Evolutionary conservation across 2,113 vertebrate species (phyloP).

Genomic region (Gambusia holbrooki): DNA sequence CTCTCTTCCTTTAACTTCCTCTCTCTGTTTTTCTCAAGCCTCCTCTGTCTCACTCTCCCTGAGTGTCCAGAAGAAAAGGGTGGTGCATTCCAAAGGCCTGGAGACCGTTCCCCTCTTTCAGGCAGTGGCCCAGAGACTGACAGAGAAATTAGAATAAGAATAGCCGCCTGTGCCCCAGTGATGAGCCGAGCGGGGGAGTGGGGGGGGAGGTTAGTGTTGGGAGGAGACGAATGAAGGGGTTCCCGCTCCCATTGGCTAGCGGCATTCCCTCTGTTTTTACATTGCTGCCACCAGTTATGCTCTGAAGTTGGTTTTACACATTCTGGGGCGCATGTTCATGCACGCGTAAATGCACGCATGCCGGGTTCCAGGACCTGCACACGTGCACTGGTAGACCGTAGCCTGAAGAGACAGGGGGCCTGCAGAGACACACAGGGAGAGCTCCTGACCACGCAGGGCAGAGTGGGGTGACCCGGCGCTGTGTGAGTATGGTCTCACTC

Average conservation of each 20-base stretch:
- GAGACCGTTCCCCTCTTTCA: conserved; percentile 82
- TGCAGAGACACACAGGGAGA: conserved; percentile 32
- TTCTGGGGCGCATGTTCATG: conserved; percentile 62
- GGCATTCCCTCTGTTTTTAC: conserved; percentile 75
- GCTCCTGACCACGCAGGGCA: conserved; percentile 44
- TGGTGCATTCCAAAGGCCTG: conserved; percentile 82
- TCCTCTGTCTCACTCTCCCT: conserved; percentile 46
- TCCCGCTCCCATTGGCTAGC: conserved; percentile 67
- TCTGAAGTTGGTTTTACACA: conserved; percentile 69
- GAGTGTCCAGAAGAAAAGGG: conserved; percentile 73
- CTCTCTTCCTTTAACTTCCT: conserved; percentile 12
- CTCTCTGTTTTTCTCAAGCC: conserved; percentile 14
- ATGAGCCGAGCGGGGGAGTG: conserved; percentile 47
- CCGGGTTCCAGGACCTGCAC: conserved; percentile 29
- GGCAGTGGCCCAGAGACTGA: conserved; percentile 75
- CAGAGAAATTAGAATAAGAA: conserved; percentile 85
- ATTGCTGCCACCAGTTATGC: conserved; percentile 70
- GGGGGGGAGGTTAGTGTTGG: conserved; percentile 27
- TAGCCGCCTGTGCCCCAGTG: conserved; percentile 75
- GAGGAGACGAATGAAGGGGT: conserved; percentile 44
- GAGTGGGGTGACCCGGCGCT: conserved; percentile 37
- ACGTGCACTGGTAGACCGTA: conserved; percentile 38
- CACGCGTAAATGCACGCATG: conserved; percentile 66
- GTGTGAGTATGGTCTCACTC: conserved; percentile 65
- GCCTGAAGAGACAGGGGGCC: conserved; percentile 15